phyloP scores from a whole-genome alignment of 2,797 vertebrate genomes.

The Cichlasoma orientale region DNA sequence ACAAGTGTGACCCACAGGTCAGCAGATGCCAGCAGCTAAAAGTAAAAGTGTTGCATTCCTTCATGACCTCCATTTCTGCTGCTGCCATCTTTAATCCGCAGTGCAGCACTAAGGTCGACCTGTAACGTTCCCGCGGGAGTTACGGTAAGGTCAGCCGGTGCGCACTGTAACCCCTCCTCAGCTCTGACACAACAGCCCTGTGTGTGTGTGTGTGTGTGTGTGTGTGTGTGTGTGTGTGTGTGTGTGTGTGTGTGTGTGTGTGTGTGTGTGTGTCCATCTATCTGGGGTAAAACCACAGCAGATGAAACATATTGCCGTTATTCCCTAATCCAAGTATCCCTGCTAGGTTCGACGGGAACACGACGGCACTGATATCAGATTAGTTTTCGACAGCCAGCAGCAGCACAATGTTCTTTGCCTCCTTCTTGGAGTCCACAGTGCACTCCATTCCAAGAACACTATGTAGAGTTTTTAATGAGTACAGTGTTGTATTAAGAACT shows the following conservation, averaged over 20 bases:
- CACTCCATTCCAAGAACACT: not conserved
- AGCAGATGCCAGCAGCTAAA: conserved; percentile 21
- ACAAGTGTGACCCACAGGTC: conserved; percentile 9
- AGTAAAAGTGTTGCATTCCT: conserved; percentile 10
- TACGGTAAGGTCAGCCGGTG: conserved; percentile 2
- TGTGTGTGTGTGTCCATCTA: not conserved
- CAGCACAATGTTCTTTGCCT: not conserved
- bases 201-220: not conserved
- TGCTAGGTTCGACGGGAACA: not conserved
- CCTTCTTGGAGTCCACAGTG: not conserved
- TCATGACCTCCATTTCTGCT: conserved; percentile 1
- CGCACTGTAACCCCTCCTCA: not conserved
- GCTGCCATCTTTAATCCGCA: conserved; percentile 35
- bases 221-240: not conserved
- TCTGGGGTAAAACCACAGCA: not conserved
- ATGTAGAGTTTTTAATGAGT: not conserved
- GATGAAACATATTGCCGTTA: conserved; percentile 11
- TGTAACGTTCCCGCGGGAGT: not conserved
- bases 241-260: not conserved
- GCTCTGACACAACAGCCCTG: not conserved
- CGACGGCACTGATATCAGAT: conserved; percentile 22
- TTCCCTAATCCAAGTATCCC: conserved; percentile 4
- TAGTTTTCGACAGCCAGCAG: conserved; percentile 1
- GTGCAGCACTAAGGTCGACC: conserved; percentile 6
- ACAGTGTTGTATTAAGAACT: not conserved